phyloP scores from a whole-genome alignment of 1,140 invertebrate species.

The Dendroctonus ponderosae region DNA sequence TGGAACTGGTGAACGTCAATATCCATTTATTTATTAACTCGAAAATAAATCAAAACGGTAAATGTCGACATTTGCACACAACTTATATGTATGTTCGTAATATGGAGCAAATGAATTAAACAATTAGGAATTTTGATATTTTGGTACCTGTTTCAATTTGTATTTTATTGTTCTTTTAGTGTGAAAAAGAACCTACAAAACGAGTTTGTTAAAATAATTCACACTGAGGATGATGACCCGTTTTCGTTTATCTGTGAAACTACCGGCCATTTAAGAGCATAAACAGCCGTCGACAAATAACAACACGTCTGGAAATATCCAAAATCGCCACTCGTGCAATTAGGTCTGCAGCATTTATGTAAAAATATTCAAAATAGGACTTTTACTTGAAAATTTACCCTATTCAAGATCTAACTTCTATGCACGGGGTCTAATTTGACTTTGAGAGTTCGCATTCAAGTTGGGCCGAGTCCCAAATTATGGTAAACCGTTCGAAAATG shows the following conservation, averaged over 20 bases:
- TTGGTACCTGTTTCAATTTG: too few relatives aligned
- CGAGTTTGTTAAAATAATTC: too few relatives aligned
- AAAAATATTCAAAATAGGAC: slow-evolving; percentile 26
- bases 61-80: too few relatives aligned
- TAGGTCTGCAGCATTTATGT: slow-evolving; percentile 5
- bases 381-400: slow-evolving; percentile 15
- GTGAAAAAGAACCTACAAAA: too few relatives aligned
- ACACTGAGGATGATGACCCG: not conserved
- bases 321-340: slow-evolving; percentile 6
- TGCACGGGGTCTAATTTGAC: slow-evolving; percentile 11
- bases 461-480: slow-evolving; percentile 24
- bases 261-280: slow-evolving; percentile 1
- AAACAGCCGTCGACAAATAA: slow-evolving; percentile 6
- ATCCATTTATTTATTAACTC: too few relatives aligned
- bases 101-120: too few relatives aligned
- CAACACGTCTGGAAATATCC: slow-evolving; percentile 3
- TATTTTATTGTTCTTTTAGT: too few relatives aligned
- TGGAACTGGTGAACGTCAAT: too few relatives aligned
- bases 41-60: too few relatives aligned
- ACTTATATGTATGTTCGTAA: too few relatives aligned
- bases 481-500: slow-evolving; percentile 30
- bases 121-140: too few relatives aligned
- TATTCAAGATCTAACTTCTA: slow-evolving; percentile 20
- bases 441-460: slow-evolving; percentile 20
- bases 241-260: not conserved